These are phyloP conservation scores for Nymphalis io DNA, from an alignment of 1,140 invertebrate genomes.

Conservation along the genomic window DNA sequence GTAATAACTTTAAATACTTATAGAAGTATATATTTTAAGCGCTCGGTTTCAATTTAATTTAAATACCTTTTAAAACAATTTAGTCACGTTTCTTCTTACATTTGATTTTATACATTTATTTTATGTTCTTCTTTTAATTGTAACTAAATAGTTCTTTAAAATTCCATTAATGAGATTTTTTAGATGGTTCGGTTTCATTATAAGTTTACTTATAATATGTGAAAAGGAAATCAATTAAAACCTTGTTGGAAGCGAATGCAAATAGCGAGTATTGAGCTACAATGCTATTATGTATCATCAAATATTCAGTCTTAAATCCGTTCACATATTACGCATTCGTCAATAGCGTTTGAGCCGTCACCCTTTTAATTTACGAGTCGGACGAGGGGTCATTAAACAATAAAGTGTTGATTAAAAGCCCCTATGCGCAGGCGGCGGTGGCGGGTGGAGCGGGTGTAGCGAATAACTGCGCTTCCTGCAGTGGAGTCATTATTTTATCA, in stretches of 20 bases:
- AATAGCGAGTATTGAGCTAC: constrained; percentile 12
- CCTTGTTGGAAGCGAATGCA: not conserved
- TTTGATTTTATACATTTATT: not conserved
- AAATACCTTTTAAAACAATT: not conserved
- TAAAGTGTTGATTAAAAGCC: constrained; percentile 81
- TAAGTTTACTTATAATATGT: not conserved
- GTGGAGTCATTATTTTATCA: constrained; percentile 75
- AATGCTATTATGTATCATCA: constrained; percentile 62
- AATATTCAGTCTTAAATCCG: constrained; percentile 67
- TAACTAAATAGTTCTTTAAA: constrained; percentile 9
- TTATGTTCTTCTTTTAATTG: constrained; percentile 5
- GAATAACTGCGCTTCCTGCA: constrained; percentile 77
- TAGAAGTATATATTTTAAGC: not conserved
- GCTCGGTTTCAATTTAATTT: not conserved
- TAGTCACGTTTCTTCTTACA: not conserved
- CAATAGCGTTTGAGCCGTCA: constrained; percentile 78
- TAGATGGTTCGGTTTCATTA: not conserved
- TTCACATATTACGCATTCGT: constrained; percentile 74
- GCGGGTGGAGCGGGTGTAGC: constrained; percentile 52
- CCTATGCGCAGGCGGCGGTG: constrained; percentile 68
- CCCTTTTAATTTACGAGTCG: constrained; percentile 79
- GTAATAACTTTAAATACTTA: not conserved
- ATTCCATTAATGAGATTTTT: not conserved
- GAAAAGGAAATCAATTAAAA: not conserved
- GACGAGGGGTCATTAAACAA: constrained; percentile 79